Base-by-base conservation (phyloP, 2,797 vertebrate genomes). In the Ambastaia sidthimunki region DNA sequence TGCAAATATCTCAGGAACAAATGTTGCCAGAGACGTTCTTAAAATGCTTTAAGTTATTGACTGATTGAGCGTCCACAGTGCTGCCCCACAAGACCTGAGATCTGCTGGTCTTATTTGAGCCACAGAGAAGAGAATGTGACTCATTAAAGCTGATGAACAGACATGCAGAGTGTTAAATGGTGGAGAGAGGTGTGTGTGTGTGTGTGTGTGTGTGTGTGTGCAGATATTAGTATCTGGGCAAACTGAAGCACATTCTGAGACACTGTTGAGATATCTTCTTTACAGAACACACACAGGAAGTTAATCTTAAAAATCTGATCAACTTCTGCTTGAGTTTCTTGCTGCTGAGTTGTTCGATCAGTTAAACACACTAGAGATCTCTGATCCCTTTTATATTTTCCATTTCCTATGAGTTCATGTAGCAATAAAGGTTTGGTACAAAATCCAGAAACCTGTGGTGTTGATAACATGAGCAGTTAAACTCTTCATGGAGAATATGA, bases 41-140 rank as follows among this genome's bases (percentile, higher is more conserved):
- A 3, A 23, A 23, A 59, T 12, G 11, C 60, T 71, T 48, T 55
- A 34, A 31, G 15, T 59, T 65, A n/a, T 34, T 55, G 0, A 1
- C 23, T 47, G 37, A 41, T 41, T 37, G 63, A 76, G 41, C 31
- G 25, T 48, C 55, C 50, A 71, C 37, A 71, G 21, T 57, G 25
- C n/a, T 72, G 74, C 13, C 21, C n/a, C n/a, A n/a, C n/a, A n/a
- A 37, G 23, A 37, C 13, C 25, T 16, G 25, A 60, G 12, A 68
- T 63, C 18, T 62, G 37, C 66, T 12, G 21, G 7, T 74, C 75
- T 74, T 78, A 59, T 23, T 44, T 28, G 28, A 28, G 16, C 12
- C 18, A 52, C 9, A 9, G 16, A 50, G 15, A 41, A 74, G 19
- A 70, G 37, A 13, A 79, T 21, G 21, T 3, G 48, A 48, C 47